Base-by-base conservation (phyloP, 2,888 invertebrate species). In the Drosophila lutescens region DNA sequence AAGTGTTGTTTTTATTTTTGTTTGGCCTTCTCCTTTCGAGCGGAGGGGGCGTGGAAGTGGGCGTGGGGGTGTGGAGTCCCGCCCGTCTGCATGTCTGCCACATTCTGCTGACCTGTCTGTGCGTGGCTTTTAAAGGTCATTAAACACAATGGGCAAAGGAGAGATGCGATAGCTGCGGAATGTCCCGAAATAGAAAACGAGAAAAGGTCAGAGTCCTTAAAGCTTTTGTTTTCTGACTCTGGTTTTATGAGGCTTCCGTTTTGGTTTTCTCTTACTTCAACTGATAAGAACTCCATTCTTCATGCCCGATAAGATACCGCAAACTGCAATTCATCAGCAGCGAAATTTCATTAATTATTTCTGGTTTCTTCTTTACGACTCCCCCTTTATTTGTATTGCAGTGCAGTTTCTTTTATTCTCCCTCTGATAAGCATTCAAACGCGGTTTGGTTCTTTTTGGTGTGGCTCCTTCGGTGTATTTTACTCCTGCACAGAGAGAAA, bases 81-180 rank as follows among this genome's bases (percentile, higher is more conserved):
- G n/a, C 9, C 77, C 77, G 82, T 76, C 86, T 62, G 59, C 51
- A 46, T 44, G 56, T 44, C 50, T 62, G 77, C 74, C 77, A 76
- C 71, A 72, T 73, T 76, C 75, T 67, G 68, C 32, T 82, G 82
- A 70, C 74, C 74, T 77, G 77, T 84, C 84, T 88, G 80, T 77
- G 79, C 79, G 71, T 88, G 74, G 76, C 83, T 86, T 85, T 84
- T 87, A 88, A 86, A 89, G 89, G 89, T 90, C 89, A 90, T 87
- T 88, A 87, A 78, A 89, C 88, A 90, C 80, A 77, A 72, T 57
- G 56, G 20, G 40, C 50, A 38, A 30, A 26, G n/a, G 50, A 55
- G 41, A 34, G 15, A 32, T 47, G 47, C 30, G 26, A 15, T 26
- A 15, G 46, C 46, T n/a, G 26, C 9, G 17, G 36, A 43, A 46